Evolutionary conservation across 2,113 vertebrate species (phyloP), one percentile per base, ranked within the genome.

Genomic region (Oxyruncus cristatus): DNA sequence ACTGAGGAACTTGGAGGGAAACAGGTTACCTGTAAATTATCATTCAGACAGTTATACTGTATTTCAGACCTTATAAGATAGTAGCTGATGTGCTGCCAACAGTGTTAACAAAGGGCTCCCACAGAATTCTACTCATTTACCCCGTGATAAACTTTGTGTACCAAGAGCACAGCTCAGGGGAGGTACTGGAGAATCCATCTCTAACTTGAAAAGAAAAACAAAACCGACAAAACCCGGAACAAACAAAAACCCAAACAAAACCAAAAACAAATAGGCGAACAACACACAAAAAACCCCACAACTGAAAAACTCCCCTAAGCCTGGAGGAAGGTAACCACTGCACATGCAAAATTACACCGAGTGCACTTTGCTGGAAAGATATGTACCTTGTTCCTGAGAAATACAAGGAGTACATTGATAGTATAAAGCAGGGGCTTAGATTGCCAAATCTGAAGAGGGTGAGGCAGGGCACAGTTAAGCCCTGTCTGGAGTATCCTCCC

Each of bases 61-160:
- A 63, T 70, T 68, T 88, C 80, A 91, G 33, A 75, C 12, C 50
- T 76, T 14, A 49, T 58, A 89, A 85, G 73, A 73, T 3, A 91
- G 72, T 32, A 91, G 65, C 58, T 65, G 73, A 63, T 59, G 55
- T 71, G 20, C 68, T 94, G 85, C 95, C 94, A 97, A 32, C 52
- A 24, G 28, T 58, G 50, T 23, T 77, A 91, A 91, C 67, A 93
- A 96, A 93, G 50, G 44, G 33, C 35, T 89, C 72, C 63, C 70
- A 88, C 49, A 93, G 91, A 95, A 92, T 39, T 65, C 56, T 53
- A n/a, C 37, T 47, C 62, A 33, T 68, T 73, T 63, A 59, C 35
- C 21, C 33, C 2, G 0, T 33, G 49, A 89, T 85, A 81, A 92
- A 73, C 62, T n/a, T 49, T 18, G 26, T 23, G 50, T 52, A 63